Evolutionary conservation across 1,140 invertebrate species (phyloP).

Genomic region (Macrosteles quadrilineatus): DNA sequence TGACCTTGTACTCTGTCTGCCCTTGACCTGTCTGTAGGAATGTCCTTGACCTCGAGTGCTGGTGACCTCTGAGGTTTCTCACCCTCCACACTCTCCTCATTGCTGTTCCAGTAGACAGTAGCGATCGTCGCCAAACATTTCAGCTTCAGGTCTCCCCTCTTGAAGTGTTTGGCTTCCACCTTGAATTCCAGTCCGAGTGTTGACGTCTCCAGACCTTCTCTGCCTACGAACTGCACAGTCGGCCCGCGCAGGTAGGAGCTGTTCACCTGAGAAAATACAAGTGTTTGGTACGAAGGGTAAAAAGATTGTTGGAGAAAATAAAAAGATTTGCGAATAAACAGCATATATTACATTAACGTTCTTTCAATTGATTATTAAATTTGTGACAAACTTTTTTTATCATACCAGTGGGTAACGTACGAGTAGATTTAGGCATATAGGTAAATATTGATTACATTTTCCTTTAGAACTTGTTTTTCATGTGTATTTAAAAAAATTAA

Average conservation of each 20-base stretch:
- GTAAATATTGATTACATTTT: no score
- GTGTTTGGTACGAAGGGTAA: no score
- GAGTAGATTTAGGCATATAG: no score
- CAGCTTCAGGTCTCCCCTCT: conserved; percentile 78
- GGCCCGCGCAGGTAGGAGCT: conserved; percentile 55
- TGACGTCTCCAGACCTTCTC: conserved; percentile 69
- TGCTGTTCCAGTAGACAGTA: conserved; percentile 77
- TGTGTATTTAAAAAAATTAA: no score
- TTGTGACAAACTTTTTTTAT: no score
- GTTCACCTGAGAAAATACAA: conserved; percentile 54
- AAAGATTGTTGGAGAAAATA: no score
- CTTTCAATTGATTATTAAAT: no score
- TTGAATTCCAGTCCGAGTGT: conserved; percentile 70
- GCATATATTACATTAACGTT: no score
- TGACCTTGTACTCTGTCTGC: conserved; percentile 54
- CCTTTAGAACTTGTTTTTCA: no score
- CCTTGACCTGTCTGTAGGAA: conserved; percentile 48
- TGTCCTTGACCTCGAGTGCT: conserved; percentile 62
- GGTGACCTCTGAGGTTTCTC: conserved; percentile 63
- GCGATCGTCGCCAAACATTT: conserved; percentile 87
- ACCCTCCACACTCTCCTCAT: conserved; percentile 80
- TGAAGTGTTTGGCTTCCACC: conserved; percentile 74
- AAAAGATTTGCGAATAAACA: background rate
- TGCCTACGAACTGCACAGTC: conserved; percentile 51
- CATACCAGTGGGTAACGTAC: no score